Evolutionary conservation across 2,797 vertebrate genomes (phyloP), one percentile per base, ranked within the genome.

Genomic region (Sebastolobus alascanus): DNA sequence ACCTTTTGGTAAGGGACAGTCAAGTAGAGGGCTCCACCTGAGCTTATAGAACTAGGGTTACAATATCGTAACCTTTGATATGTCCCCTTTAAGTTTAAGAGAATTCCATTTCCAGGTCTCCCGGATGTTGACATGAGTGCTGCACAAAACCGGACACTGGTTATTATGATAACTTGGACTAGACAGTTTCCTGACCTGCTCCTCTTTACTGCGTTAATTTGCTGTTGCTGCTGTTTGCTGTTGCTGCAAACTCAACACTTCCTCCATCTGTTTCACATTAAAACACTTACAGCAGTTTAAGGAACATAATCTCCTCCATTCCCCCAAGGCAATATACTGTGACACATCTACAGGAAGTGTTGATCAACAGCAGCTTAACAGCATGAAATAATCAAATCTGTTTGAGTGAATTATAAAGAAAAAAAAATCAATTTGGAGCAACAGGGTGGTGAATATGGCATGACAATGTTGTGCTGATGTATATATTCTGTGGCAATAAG

Each of bases 221-320:
- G 56, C 37, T n/a, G 58, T 6, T 43, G 11, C 60, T 61, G 58
- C 40, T 54, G 55, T 27, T 50, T 10, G 52, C 13, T 5, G 65
- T 37, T 60, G 22, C 50, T 27, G 38, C 61, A 52, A 65, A 79
- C 52, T 43, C 43, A 7, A 71, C 78, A 38, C 22, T 74, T 74
- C 38, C 46, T 50, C 78, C 78, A 66, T 86, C 84, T 86, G 81
- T 33, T 77, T 72, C 78, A 73, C 78, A 70, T 86, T 73, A 55
- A 81, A 70, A 60, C 65, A 46, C 68, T 27, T 20, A 1, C 2
- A n/a, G 40, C 74, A 29, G 46, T 29, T 59, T 22, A 8, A 40
- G 73, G 14, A 27, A 63, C 31, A 4, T 16, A 10, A 75, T 35
- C 50, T 18, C 14, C 35, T 27, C 6, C n/a, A n/a, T 13, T 65